Evolutionary conservation across 2,888 invertebrate species (phyloP).

Genomic region (Galeruca laticollis): DNA sequence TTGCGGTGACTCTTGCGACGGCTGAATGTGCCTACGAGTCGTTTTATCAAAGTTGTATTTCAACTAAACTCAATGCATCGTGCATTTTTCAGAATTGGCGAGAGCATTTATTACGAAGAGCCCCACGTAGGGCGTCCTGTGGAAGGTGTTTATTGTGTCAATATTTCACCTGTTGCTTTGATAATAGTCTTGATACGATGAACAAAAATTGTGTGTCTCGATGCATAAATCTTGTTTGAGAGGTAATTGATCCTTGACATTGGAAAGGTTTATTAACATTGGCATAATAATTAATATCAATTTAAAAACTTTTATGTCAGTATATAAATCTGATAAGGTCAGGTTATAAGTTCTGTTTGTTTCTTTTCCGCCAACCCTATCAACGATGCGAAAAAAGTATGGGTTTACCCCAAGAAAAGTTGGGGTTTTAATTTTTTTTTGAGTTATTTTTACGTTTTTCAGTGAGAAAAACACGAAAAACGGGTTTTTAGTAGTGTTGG

Average conservation of each 20-base stretch:
- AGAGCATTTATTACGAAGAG: conserved; percentile 34
- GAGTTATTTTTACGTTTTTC: no score
- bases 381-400: no score
- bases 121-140: conserved; percentile 35
- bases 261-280: background rate
- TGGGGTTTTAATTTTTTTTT: no score
- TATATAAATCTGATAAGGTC: no score
- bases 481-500: no score
- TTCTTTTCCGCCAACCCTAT: no score
- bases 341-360: no score
- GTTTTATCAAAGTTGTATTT: conserved; percentile 46
- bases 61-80: conserved; percentile 40
- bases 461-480: no score
- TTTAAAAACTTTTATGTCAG: no score
- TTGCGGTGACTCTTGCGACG: conserved; percentile 41
- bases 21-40: conserved; percentile 45
- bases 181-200: conserved; percentile 29
- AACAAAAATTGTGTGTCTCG: conserved; percentile 12
- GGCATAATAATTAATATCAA: background rate
- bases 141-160: conserved; percentile 35
- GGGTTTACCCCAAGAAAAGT: no score
- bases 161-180: conserved; percentile 37
- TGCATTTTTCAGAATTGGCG: conserved; percentile 36
- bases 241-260: conserved; percentile 32
- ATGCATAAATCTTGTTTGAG: conserved; percentile 28